A percentile compares a stretch with the other conserved stretches of the same genome.
Evolutionary conservation across 2,113 vertebrate genomes (phyloP).

Genomic region (Oncorhynchus clarkii): DNA sequence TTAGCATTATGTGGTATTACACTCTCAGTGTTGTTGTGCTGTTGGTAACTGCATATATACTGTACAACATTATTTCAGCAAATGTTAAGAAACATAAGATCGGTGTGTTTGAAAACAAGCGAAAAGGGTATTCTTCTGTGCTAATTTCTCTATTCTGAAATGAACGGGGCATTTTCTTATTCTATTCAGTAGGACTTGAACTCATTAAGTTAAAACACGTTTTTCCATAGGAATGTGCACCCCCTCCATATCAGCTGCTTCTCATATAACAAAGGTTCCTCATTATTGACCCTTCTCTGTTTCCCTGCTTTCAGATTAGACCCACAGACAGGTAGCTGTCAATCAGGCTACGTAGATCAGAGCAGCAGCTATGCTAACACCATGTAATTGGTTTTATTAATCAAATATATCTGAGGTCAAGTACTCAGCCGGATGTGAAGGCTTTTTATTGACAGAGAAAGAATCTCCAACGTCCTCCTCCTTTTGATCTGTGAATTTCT

Average conservation of each 20-base stretch:
- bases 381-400: constrained; percentile 41
- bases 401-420: constrained; percentile 37
- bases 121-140: no score
- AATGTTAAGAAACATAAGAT: no score
- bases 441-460: constrained; percentile 27
- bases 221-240: no score
- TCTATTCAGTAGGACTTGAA: no score
- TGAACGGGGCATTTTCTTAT: no score
- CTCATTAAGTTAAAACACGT: no score
- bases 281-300: neutral
- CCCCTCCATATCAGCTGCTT: neutral
- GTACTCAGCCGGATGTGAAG: constrained; percentile 9
- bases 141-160: no score
- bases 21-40: no score
- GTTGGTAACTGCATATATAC: no score
- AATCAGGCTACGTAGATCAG: constrained; percentile 8
- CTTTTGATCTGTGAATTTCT: constrained; percentile 43
- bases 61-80: no score
- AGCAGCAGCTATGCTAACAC: constrained; percentile 28
- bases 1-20: no score
- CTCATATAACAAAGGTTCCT: neutral
- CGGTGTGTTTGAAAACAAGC: no score
- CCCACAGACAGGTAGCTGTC: constrained; percentile 6
- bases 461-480: constrained; percentile 19
- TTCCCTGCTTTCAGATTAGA: neutral